phyloP scores from a whole-genome alignment of 2,888 invertebrate genomes.

The Sericinus montela region DNA sequence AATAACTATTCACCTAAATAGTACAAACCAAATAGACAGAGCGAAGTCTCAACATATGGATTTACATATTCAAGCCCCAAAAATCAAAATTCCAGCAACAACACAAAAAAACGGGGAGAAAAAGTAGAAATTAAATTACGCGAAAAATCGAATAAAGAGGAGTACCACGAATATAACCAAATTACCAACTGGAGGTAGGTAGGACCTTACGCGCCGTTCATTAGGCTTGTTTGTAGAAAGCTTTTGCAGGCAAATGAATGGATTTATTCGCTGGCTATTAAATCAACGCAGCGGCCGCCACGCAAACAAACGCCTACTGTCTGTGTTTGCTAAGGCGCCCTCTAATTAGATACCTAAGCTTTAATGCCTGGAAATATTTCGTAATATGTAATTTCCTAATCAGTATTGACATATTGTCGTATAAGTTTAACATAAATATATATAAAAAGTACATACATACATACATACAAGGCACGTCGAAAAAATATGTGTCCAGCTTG shows the following conservation, averaged over 20 bases:
- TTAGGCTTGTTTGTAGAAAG: conserved; percentile 61
- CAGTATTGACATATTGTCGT: background rate
- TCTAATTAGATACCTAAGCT: conserved; percentile 25
- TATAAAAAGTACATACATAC: too few relatives aligned
- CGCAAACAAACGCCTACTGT: conserved; percentile 35
- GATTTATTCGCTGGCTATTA: conserved; percentile 49
- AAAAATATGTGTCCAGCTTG: too few relatives aligned
- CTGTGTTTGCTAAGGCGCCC: conserved; percentile 42
- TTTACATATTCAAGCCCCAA: too few relatives aligned
- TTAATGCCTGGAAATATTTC: conserved; percentile 1
- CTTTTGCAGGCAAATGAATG: conserved; percentile 50
- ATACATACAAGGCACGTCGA: too few relatives aligned
- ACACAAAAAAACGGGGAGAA: conserved; percentile 7
- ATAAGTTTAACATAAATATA: background rate
- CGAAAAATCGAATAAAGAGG: conserved; percentile 39
- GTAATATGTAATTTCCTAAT: background rate
- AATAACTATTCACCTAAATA: too few relatives aligned
- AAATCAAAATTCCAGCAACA: too few relatives aligned
- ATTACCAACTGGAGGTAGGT: conserved; percentile 41
- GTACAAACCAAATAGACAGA: too few relatives aligned
- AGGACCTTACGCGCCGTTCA: conserved; percentile 42
- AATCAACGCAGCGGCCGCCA: conserved; percentile 42
- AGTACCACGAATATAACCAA: conserved; percentile 50
- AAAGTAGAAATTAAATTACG: conserved; percentile 16
- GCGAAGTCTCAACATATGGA: too few relatives aligned